Base-by-base conservation (phyloP, 1,140 invertebrate genomes). In the Ceratina australensis region DNA sequence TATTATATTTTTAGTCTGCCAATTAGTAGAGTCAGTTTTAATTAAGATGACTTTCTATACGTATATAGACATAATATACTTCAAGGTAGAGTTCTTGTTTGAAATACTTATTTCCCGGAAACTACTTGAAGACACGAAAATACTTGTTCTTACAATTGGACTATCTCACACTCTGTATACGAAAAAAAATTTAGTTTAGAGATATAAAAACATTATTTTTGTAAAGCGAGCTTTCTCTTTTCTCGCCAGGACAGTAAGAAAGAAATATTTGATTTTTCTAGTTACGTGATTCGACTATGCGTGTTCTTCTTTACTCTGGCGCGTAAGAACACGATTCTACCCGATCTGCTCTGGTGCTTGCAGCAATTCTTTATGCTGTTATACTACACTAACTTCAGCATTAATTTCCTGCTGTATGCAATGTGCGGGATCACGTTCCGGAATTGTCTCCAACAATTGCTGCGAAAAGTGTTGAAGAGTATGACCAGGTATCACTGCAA, bases 381-480 rank as follows among this genome's bases (percentile, higher is more conserved):
- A 0, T 94, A 94, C 79, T 94, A 94, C 84, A 94, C 93, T 5
- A 94, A 94, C 83, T 94, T 94, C 87, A 93, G 93, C 86, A 94
- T 94, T 74, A 94, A 94, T 86, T 94, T 94, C 80, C 87, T 94
- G 4, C 86, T 94, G 5, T 94, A 94, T 83, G 93, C 93, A 0
- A 93, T 93, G 90, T 94, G 93, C 79, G 93, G 93, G 1, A 91
- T 93, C 56, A 93, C 93, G 8, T 94, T 94, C 86, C 89, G 93
- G 24, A 90, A 93, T 28, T 94, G 93, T 80, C 85, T 94, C 18
- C 91, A 92, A 72, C 93, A 94, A 80, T 87, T 94, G 20, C 64
- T 94, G 8, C 89, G 92, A 7, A 93, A 93, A 75, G 78, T 88
- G 16, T 72, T 92, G 18, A 93, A 92, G 80, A 89, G 84, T 28